A percentile compares a stretch with the other conserved stretches of the same genome.
phyloP scores from a whole-genome alignment of 2,113 vertebrate species.

The Tringa solitaria region DNA sequence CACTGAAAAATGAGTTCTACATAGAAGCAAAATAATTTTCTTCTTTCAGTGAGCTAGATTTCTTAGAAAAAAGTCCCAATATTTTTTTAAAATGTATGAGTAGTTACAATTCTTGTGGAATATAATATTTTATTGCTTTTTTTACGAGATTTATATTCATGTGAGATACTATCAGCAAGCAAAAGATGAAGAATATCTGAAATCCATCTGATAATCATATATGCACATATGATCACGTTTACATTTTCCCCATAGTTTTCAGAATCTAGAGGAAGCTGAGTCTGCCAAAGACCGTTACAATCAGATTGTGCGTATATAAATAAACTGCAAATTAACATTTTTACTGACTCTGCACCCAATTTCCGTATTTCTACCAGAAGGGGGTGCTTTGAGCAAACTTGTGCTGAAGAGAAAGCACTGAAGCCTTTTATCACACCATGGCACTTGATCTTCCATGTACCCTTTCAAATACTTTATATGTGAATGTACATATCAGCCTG shows the following conservation, averaged over 20 bases:
- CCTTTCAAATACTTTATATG: background rate
- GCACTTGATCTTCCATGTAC: background rate
- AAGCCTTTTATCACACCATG: background rate
- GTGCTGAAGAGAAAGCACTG: background rate
- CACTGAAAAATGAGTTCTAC: background rate
- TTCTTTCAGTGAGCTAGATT: background rate
- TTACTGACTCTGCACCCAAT: background rate
- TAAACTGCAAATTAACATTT: background rate
- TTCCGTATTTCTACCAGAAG: background rate
- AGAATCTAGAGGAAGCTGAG: background rate
- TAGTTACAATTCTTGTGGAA: background rate
- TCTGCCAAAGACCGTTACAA: background rate
- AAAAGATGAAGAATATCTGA: background rate
- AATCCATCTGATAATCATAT: background rate
- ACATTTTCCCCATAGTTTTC: background rate
- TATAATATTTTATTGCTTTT: background rate
- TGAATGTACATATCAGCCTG: background rate
- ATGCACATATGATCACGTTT: background rate
- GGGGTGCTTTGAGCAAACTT: constrained; percentile 24
- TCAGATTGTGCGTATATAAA: background rate
- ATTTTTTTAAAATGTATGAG: background rate
- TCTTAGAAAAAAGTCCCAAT: background rate
- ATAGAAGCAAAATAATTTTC: background rate
- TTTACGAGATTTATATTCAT: background rate
- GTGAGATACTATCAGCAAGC: accelerated